Percentiles rank a stretch among this genome's conserved stretches.
These are phyloP conservation scores for Propsilocerus akamusi DNA, from an alignment of 1,140 invertebrate genomes.

Conservation along the genomic window DNA sequence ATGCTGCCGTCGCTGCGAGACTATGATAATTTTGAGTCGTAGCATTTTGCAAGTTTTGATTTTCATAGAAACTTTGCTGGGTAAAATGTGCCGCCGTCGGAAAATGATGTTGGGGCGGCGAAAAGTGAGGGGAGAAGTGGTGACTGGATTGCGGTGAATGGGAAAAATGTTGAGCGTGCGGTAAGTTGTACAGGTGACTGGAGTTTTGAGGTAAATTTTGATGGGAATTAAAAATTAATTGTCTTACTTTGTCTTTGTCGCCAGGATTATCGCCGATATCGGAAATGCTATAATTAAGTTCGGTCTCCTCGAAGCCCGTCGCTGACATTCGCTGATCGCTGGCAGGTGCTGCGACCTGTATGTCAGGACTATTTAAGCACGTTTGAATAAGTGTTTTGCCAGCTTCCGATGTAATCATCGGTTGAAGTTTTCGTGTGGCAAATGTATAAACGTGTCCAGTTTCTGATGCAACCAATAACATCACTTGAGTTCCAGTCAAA, in stretches of 20 bases:
- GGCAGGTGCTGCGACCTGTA: conserved; percentile 48
- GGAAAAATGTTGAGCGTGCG: conserved; percentile 21
- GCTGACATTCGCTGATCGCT: conserved; percentile 92
- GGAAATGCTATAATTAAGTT: conserved; percentile 89
- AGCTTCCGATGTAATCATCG: conserved; percentile 98
- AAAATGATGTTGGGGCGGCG: conserved; percentile 1
- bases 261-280: conserved; percentile 25
- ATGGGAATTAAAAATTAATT: conserved; percentile 58
- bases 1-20: not conserved
- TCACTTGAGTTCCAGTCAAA: conserved; percentile 97
- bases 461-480: conserved; percentile 87
- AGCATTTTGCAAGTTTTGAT: not conserved
- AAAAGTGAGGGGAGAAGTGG: conserved; percentile 1
- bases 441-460: conserved; percentile 99
- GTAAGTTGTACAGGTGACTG: conserved; percentile 17
- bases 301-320: conserved; percentile 95
- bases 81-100: not conserved
- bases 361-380: conserved; percentile 94
- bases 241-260: conserved; percentile 90
- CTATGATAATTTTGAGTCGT: not conserved
- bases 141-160: conserved; percentile 16
- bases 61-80: not conserved
- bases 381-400: conserved; percentile 97
- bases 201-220: conserved; percentile 15
- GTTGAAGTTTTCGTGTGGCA: conserved; percentile 95